phyloP scores from a whole-genome alignment of 2,888 invertebrate genomes.

The Eilema griseolum region DNA sequence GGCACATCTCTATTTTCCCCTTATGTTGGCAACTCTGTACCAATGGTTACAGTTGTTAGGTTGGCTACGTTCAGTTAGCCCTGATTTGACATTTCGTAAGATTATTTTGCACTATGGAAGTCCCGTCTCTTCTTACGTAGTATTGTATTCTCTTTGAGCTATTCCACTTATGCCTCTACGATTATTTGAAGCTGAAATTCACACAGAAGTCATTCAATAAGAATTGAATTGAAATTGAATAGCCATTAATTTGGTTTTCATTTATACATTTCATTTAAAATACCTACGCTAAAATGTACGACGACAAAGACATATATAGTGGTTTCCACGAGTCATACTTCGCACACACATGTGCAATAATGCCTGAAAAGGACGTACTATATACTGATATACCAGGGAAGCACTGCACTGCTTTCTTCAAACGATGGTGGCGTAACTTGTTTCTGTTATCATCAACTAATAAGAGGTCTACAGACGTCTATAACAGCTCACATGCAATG shows the following conservation, averaged over 20 bases:
- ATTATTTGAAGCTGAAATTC: too few relatives aligned
- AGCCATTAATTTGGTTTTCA: background rate
- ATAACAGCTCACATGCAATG: slow-evolving; percentile 41
- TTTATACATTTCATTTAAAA: background rate
- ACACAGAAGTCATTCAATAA: too few relatives aligned
- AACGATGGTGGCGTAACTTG: slow-evolving; percentile 42
- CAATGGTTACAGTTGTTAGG: too few relatives aligned
- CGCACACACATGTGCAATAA: slow-evolving; percentile 32
- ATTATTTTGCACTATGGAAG: too few relatives aligned
- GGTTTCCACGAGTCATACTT: slow-evolving; percentile 37
- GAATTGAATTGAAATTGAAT: background rate
- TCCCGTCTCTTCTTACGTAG: too few relatives aligned
- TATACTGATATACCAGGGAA: slow-evolving; percentile 32
- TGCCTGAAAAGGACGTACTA: slow-evolving; percentile 40
- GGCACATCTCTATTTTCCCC: too few relatives aligned
- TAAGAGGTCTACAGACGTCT: slow-evolving; percentile 25
- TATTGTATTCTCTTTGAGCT: too few relatives aligned
- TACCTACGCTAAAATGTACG: slow-evolving; percentile 5
- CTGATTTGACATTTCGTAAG: too few relatives aligned
- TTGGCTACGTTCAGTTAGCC: too few relatives aligned
- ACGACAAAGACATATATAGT: background rate
- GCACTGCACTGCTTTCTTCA: slow-evolving; percentile 12
- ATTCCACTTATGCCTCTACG: too few relatives aligned
- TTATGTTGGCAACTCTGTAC: too few relatives aligned
- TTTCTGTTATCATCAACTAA: slow-evolving; percentile 33